Conservation (phyloP, 2,113 vertebrate genomes). For the Rhagologus leucostigma region DNA sequence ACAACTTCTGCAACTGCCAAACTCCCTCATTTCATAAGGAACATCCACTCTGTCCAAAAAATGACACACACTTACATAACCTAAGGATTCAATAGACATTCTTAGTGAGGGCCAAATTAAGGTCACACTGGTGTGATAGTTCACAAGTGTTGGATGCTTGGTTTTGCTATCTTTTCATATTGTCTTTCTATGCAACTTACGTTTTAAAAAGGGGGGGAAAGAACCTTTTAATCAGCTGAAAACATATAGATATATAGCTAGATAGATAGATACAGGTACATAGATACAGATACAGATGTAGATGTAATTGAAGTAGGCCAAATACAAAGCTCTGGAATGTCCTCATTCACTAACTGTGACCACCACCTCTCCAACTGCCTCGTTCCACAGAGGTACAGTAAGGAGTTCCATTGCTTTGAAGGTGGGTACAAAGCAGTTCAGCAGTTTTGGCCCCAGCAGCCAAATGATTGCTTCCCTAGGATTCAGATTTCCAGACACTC, state of each 20-base stretch:
- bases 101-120: neutral
- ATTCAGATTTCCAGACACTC: neutral
- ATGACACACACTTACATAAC: neutral
- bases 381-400: neutral
- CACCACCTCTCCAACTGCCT: neutral
- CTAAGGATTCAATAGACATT: neutral
- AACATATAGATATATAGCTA: fast-evolving
- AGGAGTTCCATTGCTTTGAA: neutral
- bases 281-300: neutral
- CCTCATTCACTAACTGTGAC: neutral
- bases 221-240: neutral
- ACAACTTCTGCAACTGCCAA: neutral
- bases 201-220: neutral
- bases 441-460: neutral
- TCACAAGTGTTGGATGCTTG: neutral
- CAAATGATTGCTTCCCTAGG: neutral
- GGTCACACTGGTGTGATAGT: neutral
- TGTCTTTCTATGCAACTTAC: neutral
- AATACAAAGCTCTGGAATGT: neutral
- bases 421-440: neutral
- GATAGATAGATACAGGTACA: too few species aligned
- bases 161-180: neutral
- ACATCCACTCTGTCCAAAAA: neutral
- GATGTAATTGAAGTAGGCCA: neutral
- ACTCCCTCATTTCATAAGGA: neutral